Evolutionary conservation across 2,888 invertebrate species (phyloP), one percentile per base, ranked within the genome.

Genomic region (Polietes domitor): DNA sequence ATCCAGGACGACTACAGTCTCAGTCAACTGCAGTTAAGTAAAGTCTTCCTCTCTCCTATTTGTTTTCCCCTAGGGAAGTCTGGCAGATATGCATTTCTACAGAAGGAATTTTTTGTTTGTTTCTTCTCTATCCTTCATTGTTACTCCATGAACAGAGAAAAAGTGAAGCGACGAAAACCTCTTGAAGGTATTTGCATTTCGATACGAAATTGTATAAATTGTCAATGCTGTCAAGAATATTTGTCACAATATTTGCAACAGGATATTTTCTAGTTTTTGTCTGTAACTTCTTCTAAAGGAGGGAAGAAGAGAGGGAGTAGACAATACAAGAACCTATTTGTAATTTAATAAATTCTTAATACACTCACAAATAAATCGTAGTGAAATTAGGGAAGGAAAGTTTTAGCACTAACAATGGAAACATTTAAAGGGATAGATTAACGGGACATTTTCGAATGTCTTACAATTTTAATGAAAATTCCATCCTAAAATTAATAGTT

Each of bases 201-300:
- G 37, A 81, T 19, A 79, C 53, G 76, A 81, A 84, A 84, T 84
- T 81, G 81, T 78, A 80, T 84, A 72, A 76, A 84, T 77, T 80
- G 74, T 72, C 55, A 71, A 43, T 78, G 21, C 21, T 24, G 19
- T 47, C 17, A 61, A 73, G 26, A 72, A 55, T 68, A 12, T 75
- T 28, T 75, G 75, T 75, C 17, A 72, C 37, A 19, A 55, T 58
- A 58, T n/a, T 43, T 43, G 68, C 24, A 43, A 43, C 43, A 19
- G 43, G 68, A 68, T 41, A 24, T 68, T 32, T 28, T 65, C 28
- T 28, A 43, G 1, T 19, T 12, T 43, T 80, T 80, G 58, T 68
- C 63, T 71, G 43, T 21, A 17, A 53, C 65, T 21, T 43, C 65
- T 50, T 53, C 37, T 61, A 63, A 63, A 32, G 2, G 47, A 15